phyloP scores from a whole-genome alignment of 2,888 invertebrate genomes.

The Schizotus pectinicornis region DNA sequence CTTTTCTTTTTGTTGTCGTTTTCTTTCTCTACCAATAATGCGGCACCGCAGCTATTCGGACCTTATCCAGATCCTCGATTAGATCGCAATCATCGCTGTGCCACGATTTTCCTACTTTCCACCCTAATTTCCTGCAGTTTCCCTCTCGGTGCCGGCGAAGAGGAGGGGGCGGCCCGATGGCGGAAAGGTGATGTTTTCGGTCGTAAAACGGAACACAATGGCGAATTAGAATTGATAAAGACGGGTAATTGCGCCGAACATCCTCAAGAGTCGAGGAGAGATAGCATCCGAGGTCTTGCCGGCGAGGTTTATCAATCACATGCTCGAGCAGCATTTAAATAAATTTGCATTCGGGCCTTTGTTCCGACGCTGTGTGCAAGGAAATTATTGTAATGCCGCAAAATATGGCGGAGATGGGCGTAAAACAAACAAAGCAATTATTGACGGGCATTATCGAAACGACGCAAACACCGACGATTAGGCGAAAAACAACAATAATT shows the following conservation, averaged over 20 bases:
- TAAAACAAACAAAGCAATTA: too few species aligned
- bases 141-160: neutral
- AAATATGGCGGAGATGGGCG: neutral
- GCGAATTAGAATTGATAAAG: constrained; percentile 7
- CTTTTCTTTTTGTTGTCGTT: constrained; percentile 49
- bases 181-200: neutral
- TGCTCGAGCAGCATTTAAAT: constrained; percentile 14
- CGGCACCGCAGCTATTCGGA: constrained; percentile 45
- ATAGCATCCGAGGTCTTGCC: constrained; percentile 14
- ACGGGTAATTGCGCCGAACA: constrained; percentile 16
- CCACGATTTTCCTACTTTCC: constrained; percentile 16
- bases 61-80: constrained; percentile 43
- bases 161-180: neutral
- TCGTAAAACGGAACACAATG: constrained; percentile 7
- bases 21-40: constrained; percentile 50
- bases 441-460: too few species aligned
- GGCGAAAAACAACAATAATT: too few species aligned
- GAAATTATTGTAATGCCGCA: constrained; percentile 5
- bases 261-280: constrained; percentile 8
- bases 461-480: too few species aligned
- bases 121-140: neutral
- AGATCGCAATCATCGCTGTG: constrained; percentile 36
- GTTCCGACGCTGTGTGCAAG: constrained; percentile 9
- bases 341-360: constrained; percentile 23
- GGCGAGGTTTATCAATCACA: constrained; percentile 18